These are phyloP conservation scores for Linyphia triangularis DNA, from an alignment of 2,888 invertebrate genomes.

Conservation along the genomic window DNA sequence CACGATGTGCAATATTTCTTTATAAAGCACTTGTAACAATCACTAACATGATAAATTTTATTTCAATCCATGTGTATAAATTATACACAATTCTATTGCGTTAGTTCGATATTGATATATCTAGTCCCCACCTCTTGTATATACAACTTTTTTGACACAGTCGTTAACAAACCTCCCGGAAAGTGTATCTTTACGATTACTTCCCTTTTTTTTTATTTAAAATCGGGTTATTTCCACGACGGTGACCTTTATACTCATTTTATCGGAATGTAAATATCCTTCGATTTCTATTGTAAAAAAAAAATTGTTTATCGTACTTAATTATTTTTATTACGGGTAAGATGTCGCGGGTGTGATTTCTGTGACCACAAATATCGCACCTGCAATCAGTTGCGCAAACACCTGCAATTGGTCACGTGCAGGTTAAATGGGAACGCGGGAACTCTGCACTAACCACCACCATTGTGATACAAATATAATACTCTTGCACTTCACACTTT, in stretches of 20 bases:
- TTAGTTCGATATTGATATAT: too few relatives aligned
- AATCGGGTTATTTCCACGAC: background rate
- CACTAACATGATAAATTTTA: too few relatives aligned
- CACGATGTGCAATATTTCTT: too few relatives aligned
- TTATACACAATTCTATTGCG: too few relatives aligned
- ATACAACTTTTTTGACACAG: background rate
- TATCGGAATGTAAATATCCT: background rate
- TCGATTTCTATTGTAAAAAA: background rate
- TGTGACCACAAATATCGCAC: background rate
- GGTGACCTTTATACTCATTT: background rate
- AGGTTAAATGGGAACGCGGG: conserved; percentile 36
- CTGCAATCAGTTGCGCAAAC: background rate
- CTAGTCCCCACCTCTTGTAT: background rate
- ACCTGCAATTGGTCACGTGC: background rate
- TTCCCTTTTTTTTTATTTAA: background rate
- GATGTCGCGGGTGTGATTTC: background rate
- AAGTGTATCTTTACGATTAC: background rate
- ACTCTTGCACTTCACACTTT: conserved; percentile 60
- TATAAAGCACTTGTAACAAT: too few relatives aligned
- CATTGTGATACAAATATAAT: conserved; percentile 60
- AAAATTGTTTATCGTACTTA: conserved; percentile 36
- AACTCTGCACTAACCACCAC: conserved; percentile 58
- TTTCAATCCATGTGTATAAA: too few relatives aligned
- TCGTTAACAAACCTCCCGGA: background rate
- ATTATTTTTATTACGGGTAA: conserved; percentile 35